These are phyloP conservation scores for Erythrolamprus reginae DNA, from an alignment of 2,113 vertebrate species.

Conservation along the genomic window DNA sequence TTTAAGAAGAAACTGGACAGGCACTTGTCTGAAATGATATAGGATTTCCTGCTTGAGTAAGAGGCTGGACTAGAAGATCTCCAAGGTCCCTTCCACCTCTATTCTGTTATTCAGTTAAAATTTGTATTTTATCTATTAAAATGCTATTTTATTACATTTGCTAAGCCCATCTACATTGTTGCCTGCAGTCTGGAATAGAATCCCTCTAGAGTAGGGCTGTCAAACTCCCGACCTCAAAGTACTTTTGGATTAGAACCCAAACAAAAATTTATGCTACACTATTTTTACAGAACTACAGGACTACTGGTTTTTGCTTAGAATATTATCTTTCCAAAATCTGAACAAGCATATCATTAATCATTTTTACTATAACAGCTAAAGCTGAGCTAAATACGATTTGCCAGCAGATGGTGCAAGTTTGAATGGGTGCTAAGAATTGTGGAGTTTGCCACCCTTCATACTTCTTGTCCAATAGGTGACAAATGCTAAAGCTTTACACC, in stretches of 20 bases:
- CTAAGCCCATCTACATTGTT: not conserved
- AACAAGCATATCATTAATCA: not conserved
- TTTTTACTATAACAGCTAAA: not conserved
- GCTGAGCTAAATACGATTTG: not conserved
- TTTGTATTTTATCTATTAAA: not conserved
- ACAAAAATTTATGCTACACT: not conserved
- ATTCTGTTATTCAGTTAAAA: not conserved
- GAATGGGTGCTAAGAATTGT: not conserved
- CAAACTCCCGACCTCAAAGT: too few species aligned
- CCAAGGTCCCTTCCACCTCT: too few species aligned
- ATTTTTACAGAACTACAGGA: not conserved
- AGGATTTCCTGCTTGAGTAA: too few species aligned
- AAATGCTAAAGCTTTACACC: not conserved
- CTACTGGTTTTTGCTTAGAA: not conserved
- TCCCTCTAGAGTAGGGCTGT: not conserved
- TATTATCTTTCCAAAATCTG: not conserved
- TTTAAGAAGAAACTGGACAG: too few species aligned
- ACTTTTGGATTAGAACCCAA: not conserved
- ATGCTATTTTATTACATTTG: not conserved
- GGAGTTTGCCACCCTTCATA: not conserved
- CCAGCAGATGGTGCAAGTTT: not conserved
- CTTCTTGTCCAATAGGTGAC: not conserved
- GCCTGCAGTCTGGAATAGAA: not conserved
- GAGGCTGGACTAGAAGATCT: too few species aligned
- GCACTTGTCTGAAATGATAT: too few species aligned